These are phyloP conservation scores for Heterodera schachtii DNA, from an alignment of 1,140 invertebrate species.

Conservation along the genomic window DNA sequence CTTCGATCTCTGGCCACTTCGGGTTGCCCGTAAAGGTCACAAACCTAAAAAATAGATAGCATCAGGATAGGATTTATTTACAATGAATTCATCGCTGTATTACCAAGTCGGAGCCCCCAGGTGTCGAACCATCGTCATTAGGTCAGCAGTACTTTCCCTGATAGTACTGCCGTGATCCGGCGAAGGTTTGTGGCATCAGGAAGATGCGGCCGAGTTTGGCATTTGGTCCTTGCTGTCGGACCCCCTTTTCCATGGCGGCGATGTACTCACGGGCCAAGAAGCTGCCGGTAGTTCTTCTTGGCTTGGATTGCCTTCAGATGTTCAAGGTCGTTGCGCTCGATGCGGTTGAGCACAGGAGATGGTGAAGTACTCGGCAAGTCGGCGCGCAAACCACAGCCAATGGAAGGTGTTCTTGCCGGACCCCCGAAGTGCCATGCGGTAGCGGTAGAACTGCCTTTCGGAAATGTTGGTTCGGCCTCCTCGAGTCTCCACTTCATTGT, in stretches of 20 bases:
- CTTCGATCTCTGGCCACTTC: not conserved
- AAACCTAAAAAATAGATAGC: not conserved
- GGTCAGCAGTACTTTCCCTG: not conserved
- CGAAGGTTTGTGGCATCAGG: not conserved
- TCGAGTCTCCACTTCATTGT: too few relatives aligned
- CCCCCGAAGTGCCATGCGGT: not conserved
- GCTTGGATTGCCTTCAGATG: not conserved
- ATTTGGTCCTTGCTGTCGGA: not conserved
- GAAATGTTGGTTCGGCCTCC: not conserved
- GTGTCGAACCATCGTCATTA: not conserved
- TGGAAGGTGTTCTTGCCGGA: not conserved
- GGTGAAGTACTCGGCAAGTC: not conserved
- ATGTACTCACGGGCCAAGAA: not conserved
- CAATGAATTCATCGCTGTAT: not conserved
- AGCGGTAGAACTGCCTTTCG: not conserved
- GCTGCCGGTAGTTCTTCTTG: not conserved
- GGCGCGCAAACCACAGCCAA: not conserved
- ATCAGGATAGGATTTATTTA: not conserved
- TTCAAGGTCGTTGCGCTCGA: not conserved
- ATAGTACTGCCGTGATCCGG: not conserved
- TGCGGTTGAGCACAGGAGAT: not conserved
- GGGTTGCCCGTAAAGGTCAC: not conserved
- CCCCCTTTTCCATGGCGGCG: not conserved
- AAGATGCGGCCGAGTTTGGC: not conserved
- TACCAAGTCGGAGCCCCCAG: not conserved